Evolutionary conservation across 1,140 invertebrate genomes (phyloP).

Genomic region (Drosophila rufa): DNA sequence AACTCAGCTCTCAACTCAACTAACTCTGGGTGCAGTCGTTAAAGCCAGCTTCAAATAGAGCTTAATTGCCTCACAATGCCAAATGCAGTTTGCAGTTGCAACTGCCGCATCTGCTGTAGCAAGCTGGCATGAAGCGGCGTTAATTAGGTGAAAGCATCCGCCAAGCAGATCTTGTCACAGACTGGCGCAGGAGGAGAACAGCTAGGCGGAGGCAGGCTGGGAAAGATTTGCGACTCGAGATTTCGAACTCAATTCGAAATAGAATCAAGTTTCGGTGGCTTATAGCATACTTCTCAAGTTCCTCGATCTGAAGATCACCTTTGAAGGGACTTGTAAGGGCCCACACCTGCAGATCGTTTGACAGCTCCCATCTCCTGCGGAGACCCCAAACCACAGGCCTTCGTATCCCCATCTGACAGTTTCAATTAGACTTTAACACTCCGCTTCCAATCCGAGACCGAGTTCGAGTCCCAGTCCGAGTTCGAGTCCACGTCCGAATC

Average conservation of each 20-base stretch:
- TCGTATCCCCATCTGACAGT: constrained; percentile 64
- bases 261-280: no score
- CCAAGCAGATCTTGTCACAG: constrained; percentile 43
- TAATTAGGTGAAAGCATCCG: constrained; percentile 79
- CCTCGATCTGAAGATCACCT: no score
- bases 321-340: neutral
- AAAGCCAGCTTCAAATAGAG: constrained; percentile 54
- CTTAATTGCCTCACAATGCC: constrained; percentile 75
- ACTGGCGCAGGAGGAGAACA: constrained; percentile 8
- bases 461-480: neutral
- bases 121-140: constrained; percentile 55
- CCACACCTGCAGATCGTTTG: constrained; percentile 15
- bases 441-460: constrained; percentile 3
- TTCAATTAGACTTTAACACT: constrained; percentile 82
- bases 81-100: constrained; percentile 58
- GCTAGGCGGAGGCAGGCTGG: neutral
- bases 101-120: constrained; percentile 18
- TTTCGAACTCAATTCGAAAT: no score
- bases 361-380: neutral
- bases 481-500: neutral
- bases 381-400: neutral
- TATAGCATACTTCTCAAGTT: neutral
- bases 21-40: constrained; percentile 51
- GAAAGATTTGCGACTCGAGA: constrained; percentile 5
- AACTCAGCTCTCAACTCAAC: constrained; percentile 10